These are phyloP conservation scores for Drosophila buzzatii DNA, from an alignment of 2,888 invertebrate species.

Conservation along the genomic window DNA sequence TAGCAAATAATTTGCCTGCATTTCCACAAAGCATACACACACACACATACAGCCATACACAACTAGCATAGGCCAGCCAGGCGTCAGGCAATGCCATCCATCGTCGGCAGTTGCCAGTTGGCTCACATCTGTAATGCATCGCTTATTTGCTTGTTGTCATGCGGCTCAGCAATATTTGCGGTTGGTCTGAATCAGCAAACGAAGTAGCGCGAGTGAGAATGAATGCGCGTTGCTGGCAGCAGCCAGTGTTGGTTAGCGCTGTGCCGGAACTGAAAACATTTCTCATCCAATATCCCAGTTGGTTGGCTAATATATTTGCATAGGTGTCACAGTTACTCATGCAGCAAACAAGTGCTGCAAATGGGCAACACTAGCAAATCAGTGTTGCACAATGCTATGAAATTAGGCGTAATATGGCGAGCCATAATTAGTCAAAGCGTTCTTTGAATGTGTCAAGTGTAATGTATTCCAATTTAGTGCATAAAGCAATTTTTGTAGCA, in stretches of 20 bases:
- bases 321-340: not conserved
- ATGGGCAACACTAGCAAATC: not conserved
- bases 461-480: not conserved
- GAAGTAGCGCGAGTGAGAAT: not conserved
- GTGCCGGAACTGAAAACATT: constrained; percentile 1
- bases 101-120: constrained; percentile 40
- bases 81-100: constrained; percentile 8
- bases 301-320: constrained; percentile 5
- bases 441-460: not conserved
- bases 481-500: too few species aligned
- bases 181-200: constrained; percentile 44
- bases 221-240: constrained; percentile 3
- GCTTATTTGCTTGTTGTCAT: constrained; percentile 61
- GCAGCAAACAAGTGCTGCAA: not conserved
- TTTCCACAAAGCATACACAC: constrained; percentile 46
- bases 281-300: not conserved
- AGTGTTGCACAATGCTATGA: not conserved
- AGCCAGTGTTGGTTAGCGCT: constrained; percentile 8
- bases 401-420: too few species aligned
- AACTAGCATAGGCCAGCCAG: constrained; percentile 17
- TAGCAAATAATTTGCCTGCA: constrained; percentile 76
- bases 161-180: constrained; percentile 64
- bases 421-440: not conserved
- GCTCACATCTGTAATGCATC: constrained; percentile 64
- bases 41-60: constrained; percentile 10